Base-by-base conservation (phyloP, 2,888 invertebrate genomes). In the Ethmia dodecea region DNA sequence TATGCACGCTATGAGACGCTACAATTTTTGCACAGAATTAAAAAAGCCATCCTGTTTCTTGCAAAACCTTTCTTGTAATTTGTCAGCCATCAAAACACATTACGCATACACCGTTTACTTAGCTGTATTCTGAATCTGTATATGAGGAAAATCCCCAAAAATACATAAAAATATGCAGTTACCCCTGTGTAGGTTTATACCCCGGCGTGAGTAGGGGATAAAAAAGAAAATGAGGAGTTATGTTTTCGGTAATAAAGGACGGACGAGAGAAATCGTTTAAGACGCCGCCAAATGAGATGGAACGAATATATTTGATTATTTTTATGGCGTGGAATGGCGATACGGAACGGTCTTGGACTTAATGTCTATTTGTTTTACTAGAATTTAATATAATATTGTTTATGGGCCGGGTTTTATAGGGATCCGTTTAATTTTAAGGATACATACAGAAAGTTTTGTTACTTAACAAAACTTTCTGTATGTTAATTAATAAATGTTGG, bases 221-320 rank as follows among this genome's bases (percentile, higher is more conserved):
- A 84, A 86, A 86, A 83, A 83, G 79, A 78, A 83, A 86, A 86
- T 86, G 83, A 86, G 86, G 73, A 86, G 86, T 86, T 86, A 86
- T 86, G 83, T 83, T 84, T 81, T 84, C 71, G 76, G 84, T 83
- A 86, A 84, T 83, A 86, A 84, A 79, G 81, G 79, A 78, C 72
- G 80, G 84, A 84, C 83, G 76, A 84, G 84, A 83, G 78, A 84
- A 86, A 86, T 83, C 86, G 86, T 86, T 86, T 86, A 86, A 86
- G 84, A 83, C 72, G 74, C 72, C 69, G 72, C 74, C 78, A 86
- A 86, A 86, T 86, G 86, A 86, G 84, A 80, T 78, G 84, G 83
- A 84, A 84, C 83, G 79, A 81, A 86, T 84, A 84, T 79, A 83
- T 84, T 84, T 83, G 83, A 86, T 84, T 86, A 84, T 81, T 83